Evolutionary conservation across 2,888 invertebrate species (phyloP), one percentile per base, ranked within the genome.

Genomic region (Acrocyrtus sp.): DNA sequence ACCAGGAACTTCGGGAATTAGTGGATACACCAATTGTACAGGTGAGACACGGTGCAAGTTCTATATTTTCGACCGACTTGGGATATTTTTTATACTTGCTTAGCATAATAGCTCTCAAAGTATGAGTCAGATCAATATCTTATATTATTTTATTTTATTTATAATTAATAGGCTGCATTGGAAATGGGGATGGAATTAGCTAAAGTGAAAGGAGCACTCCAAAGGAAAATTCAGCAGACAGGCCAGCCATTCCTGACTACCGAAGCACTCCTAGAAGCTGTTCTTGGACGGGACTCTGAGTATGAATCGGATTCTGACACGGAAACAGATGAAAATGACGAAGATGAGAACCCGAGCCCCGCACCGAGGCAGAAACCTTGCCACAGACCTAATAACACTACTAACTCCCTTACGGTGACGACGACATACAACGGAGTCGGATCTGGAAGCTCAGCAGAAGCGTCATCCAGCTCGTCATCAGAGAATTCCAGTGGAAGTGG

Each of bases 191-290:
- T 90, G 21, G 88, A 89, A 80, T 85, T 87, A 0, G 88, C 87
- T 15, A 84, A 88, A 68, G 86, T 90, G 0, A 88, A 88, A 81
- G 86, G 85, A 80, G 88, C 88, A 3, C 85, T 90, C 15, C 87
- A 86, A 80, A 86, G 87, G 65, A 87, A 87, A 82, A 82, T 90
- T 63, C 86, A 87, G 74, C 84, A 84, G 58, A 84, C 86, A 81
- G 92, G 92, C 0, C 82, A 86, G 50, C 88, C 90, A 0, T 93
- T 90, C 83, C 85, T 86, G 15, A 88, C 88, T n/a, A 87, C 90
- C 0, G 91, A 92, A 81, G 89, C 90, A 24, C 84, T 93, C 5
- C 89, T 93, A 50, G 89, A 91, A 83, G 91, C 92, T 6, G 90
- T 91, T 3, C 84, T 93, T 26, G 89, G 75, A 61, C 66, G 72